Conservation (phyloP, 2,888 invertebrate genomes). For the Beris morrisii region DNA sequence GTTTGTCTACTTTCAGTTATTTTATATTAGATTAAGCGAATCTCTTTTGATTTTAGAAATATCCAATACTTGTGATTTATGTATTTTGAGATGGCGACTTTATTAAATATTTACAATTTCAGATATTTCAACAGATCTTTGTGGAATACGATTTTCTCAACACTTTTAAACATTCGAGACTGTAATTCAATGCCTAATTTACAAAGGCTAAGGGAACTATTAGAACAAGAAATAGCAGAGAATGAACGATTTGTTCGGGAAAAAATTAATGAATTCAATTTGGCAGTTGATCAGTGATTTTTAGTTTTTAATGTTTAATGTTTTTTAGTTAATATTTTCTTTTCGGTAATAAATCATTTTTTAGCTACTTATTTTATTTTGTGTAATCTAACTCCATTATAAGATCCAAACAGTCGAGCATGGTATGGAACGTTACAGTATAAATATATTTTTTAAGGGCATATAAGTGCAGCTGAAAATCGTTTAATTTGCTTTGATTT, state of each 20-base stretch:
- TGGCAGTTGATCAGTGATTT: conserved; percentile 41
- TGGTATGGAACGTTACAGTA: too few species aligned
- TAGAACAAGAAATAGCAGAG: conserved; percentile 50
- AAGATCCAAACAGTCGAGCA: too few species aligned
- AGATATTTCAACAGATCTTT: conserved; percentile 70
- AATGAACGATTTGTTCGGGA: conserved; percentile 49
- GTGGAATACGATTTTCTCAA: conserved; percentile 81
- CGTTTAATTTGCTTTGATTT: too few species aligned
- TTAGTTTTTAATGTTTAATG: not conserved
- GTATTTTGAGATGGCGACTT: conserved; percentile 21
- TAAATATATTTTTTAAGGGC: too few species aligned
- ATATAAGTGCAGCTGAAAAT: too few species aligned
- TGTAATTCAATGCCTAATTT: conserved; percentile 77
- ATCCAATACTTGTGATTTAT: not conserved
- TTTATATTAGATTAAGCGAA: not conserved
- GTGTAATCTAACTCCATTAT: too few species aligned
- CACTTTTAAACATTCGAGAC: conserved; percentile 78
- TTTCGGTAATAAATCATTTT: not conserved
- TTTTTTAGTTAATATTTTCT: not conserved
- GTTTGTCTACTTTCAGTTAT: conserved; percentile 12
- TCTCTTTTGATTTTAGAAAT: conserved; percentile 6
- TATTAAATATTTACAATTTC: conserved; percentile 42
- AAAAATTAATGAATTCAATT: conserved; percentile 51
- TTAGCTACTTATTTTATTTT: too few species aligned
- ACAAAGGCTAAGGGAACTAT: conserved; percentile 48